Evolutionary conservation across 1,140 invertebrate genomes (phyloP).

Genomic region (Drosophila takahashii): DNA sequence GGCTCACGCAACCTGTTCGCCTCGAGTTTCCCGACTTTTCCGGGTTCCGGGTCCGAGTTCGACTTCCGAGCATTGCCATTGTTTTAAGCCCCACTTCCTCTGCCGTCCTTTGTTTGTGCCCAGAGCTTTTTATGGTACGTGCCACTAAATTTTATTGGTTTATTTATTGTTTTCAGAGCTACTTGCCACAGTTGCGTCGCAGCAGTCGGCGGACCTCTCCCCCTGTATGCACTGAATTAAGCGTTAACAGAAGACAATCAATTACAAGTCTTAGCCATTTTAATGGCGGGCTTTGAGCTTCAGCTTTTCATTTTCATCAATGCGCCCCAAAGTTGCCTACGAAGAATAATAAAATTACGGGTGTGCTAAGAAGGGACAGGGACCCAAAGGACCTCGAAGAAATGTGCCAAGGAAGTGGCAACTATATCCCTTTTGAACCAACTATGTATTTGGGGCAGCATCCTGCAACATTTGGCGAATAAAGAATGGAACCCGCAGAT

Average conservation of each 20-base stretch:
- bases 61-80: slow-evolving; percentile 37
- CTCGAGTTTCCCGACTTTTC: slow-evolving; percentile 11
- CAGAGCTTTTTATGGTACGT: slow-evolving; percentile 57
- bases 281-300: slow-evolving; percentile 33
- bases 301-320: slow-evolving; percentile 7
- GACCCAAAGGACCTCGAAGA: slow-evolving; percentile 36
- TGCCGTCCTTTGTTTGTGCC: slow-evolving; percentile 31
- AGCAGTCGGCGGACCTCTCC: slow-evolving; percentile 9
- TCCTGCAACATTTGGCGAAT: slow-evolving; percentile 28
- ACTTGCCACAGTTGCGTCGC: slow-evolving; percentile 49
- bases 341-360: slow-evolving; percentile 3
- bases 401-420: slow-evolving; percentile 5
- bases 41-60: slow-evolving; percentile 22
- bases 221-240: slow-evolving; percentile 38
- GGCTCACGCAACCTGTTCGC: slow-evolving; percentile 25
- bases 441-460: slow-evolving; percentile 34
- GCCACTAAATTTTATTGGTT: slow-evolving; percentile 73
- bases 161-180: slow-evolving; percentile 72
- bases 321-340: neutral
- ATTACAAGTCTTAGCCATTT: slow-evolving; percentile 63
- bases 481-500: slow-evolving; percentile 4
- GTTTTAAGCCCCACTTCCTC: slow-evolving; percentile 33
- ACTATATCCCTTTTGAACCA: slow-evolving; percentile 8
- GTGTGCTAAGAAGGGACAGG: neutral
- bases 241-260: slow-evolving; percentile 57